Evolutionary conservation across 2,113 vertebrate species (phyloP).

Genomic region (Campylorhamphus procurvoides): DNA sequence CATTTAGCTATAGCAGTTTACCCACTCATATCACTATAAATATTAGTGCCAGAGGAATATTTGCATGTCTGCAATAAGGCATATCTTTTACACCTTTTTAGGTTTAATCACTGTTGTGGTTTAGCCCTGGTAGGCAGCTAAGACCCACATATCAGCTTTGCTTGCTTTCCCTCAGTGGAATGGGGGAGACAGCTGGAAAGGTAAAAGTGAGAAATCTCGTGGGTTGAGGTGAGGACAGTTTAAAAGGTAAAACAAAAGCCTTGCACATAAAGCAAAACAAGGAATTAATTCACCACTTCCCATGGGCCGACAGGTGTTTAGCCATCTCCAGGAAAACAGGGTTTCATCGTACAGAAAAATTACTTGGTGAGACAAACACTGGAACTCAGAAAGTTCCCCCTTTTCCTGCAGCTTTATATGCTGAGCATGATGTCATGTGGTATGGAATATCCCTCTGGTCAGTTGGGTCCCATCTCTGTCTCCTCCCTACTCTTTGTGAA

Average conservation of each 20-base stretch:
- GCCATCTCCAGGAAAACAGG: background rate
- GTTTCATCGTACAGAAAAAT: fast-evolving
- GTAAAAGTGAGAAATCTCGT: background rate
- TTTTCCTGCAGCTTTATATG: background rate
- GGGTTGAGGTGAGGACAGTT: background rate
- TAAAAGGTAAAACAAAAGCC: background rate
- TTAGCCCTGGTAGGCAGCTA: background rate
- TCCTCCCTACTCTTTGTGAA: background rate
- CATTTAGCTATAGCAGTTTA: background rate
- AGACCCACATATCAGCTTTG: fast-evolving
- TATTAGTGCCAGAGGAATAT: background rate
- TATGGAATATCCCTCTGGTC: background rate
- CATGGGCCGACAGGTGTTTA: background rate
- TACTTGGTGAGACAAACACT: background rate
- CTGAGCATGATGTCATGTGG: fast-evolving
- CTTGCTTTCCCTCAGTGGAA: background rate
- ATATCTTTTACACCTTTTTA: background rate
- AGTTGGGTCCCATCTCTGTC: background rate
- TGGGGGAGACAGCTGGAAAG: background rate
- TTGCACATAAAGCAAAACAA: background rate
- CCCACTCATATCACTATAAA: fast-evolving
- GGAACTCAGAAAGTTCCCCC: fast-evolving
- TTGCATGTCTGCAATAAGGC: background rate
- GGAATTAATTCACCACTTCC: background rate
- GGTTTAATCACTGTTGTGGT: background rate